These are phyloP conservation scores for Cephus runcator DNA, from an alignment of 2,888 invertebrate species.

Conservation along the genomic window DNA sequence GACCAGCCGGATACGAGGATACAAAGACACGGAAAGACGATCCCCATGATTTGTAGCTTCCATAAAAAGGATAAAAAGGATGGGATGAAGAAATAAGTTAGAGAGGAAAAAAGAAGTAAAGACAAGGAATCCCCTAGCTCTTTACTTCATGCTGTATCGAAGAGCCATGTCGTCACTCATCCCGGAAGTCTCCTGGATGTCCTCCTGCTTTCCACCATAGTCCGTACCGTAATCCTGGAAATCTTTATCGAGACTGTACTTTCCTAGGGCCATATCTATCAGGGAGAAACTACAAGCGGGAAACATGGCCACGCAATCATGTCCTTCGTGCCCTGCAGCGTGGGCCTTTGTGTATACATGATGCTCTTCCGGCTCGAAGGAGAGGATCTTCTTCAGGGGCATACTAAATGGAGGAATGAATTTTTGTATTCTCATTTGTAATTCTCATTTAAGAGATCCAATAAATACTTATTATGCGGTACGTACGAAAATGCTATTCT, in stretches of 20 bases:
- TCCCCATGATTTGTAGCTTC: no score
- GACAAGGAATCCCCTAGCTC: no score
- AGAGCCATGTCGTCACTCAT: conserved; percentile 21
- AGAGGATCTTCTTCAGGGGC: conserved; percentile 73
- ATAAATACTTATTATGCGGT: no score
- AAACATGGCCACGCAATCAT: conserved; percentile 70
- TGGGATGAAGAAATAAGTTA: no score
- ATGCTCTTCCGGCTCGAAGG: conserved; percentile 74
- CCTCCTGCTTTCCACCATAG: no score
- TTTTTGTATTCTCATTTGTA: no score
- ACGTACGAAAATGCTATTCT: conserved; percentile 77
- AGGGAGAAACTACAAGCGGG: conserved; percentile 77
- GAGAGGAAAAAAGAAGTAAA: no score
- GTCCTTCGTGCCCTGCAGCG: conserved; percentile 64
- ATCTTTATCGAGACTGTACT: conserved; percentile 41
- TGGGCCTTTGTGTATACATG: conserved; percentile 76
- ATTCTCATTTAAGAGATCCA: no score
- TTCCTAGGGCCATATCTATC: conserved; percentile 77
- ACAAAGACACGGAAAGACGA: no score
- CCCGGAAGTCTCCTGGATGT: conserved; percentile 26
- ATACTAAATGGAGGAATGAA: conserved; percentile 47
- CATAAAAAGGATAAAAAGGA: no score
- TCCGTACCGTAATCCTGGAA: no score
- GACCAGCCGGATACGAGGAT: no score
- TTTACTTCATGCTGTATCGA: conserved; percentile 52